Evolutionary conservation across 2,888 invertebrate species (phyloP), one percentile per base, ranked within the genome.

Genomic region (Lochmaea capreae): DNA sequence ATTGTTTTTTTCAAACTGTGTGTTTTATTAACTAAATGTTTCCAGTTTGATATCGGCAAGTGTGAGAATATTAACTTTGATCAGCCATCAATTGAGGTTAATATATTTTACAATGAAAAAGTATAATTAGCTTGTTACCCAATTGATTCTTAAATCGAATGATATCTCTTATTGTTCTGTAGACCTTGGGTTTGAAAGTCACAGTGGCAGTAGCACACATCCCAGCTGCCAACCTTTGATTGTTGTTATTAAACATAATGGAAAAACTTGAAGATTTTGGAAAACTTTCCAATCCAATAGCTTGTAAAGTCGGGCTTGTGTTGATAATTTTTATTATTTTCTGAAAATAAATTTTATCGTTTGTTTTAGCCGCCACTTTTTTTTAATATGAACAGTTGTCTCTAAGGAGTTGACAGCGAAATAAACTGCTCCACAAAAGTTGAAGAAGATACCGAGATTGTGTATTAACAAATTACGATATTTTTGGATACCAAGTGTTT

Each of bases 161-260:
- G 2, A 69, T 43, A 74, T 88, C 88, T 52, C 83, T 77, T 1
- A 83, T 75, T 72, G 87, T 86, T 72, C 82, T 79, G 26, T 83
- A 81, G 12, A 78, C 76, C 59, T 86, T 79, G 1, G 86, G 85
- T 65, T 77, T 79, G 78, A 87, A 89, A 1, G 69, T 76, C 3
- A 89, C 80, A 6, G 81, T 78, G 43, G 87, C 83, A 62, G 79
- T 81, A 6, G 83, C 74, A 54, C 79, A 80, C 86, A 89, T 87
- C 39, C 89, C 89, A 11, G 88, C 85, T 0, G 88, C 87, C 14
- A 89, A 76, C 75, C 77, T 76, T 22, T 75, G 75, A 57, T 78
- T 72, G 16, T 80, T 76, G n/a, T 80, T 75, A 4, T 80, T 72
- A 11, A 84, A 74, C 8, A 80, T 68, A 8, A 87, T 68, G 2